Percentiles rank a stretch among this genome's conserved stretches.
Conservation (phyloP, 2,888 invertebrate genomes). For the Crepidodera aurea region DNA sequence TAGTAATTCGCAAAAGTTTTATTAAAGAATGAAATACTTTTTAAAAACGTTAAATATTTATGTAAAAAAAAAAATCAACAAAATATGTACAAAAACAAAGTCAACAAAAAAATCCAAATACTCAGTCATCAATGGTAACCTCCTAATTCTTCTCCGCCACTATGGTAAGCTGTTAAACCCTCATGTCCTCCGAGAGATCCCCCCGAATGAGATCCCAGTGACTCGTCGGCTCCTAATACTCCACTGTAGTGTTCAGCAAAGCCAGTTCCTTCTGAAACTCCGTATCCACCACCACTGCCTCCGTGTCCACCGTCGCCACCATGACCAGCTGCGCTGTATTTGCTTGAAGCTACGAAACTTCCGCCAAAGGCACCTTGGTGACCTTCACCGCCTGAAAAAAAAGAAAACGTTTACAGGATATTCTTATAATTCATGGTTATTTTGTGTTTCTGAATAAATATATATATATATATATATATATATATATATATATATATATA, state of each 20-base stretch:
- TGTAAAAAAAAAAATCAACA: slow-evolving; percentile 18
- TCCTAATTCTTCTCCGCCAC: slow-evolving; percentile 24
- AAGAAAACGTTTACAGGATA: too few relatives aligned
- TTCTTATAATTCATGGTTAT: too few relatives aligned
- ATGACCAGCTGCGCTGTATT: slow-evolving; percentile 46
- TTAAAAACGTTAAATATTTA: too few relatives aligned
- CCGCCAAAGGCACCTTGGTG: slow-evolving; percentile 48
- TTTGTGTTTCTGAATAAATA: too few relatives aligned
- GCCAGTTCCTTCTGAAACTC: slow-evolving; percentile 42
- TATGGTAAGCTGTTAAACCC: slow-evolving; percentile 20
- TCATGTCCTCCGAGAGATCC: slow-evolving; percentile 29
- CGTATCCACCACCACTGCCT: slow-evolving; percentile 36
- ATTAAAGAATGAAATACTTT: too few relatives aligned
- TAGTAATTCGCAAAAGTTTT: too few relatives aligned
- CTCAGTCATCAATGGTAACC: slow-evolving; percentile 27
- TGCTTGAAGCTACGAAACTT: slow-evolving; percentile 49
- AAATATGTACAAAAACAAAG: slow-evolving; percentile 27
- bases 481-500: too few relatives aligned
- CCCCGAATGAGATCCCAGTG: slow-evolving; percentile 12
- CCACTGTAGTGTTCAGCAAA: slow-evolving; percentile 48
- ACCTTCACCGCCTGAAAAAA: slow-evolving; percentile 37
- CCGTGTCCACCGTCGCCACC: slow-evolving; percentile 37
- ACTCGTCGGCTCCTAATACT: slow-evolving; percentile 45
- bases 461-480: too few relatives aligned
- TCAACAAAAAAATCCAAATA: slow-evolving; percentile 17